phyloP scores from a whole-genome alignment of 1,140 invertebrate genomes.

The Ectropis grisescens region DNA sequence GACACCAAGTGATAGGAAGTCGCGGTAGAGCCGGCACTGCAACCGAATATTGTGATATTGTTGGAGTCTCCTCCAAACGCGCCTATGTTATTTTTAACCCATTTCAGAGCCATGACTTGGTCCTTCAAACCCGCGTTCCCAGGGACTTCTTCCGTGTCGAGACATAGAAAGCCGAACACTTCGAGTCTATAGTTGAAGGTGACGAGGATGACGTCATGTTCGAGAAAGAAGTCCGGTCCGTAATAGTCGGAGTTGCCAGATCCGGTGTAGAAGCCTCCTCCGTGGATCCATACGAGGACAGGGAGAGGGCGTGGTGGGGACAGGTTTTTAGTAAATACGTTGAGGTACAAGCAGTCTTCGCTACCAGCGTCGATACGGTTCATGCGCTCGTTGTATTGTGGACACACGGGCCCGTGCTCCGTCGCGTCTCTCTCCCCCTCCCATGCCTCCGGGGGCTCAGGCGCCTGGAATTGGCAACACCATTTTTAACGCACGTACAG shows the following conservation, averaged over 20 bases:
- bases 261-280: conserved; percentile 78
- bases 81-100: conserved; percentile 74
- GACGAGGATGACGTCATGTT: conserved; percentile 74
- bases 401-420: conserved; percentile 60
- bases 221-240: conserved; percentile 74
- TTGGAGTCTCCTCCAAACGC: conserved; percentile 72
- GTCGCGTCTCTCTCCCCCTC: conserved; percentile 56
- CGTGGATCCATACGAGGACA: conserved; percentile 84
- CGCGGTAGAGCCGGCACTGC: conserved; percentile 76
- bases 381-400: conserved; percentile 52
- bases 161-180: conserved; percentile 69
- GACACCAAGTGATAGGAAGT: conserved; percentile 76
- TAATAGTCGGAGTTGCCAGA: conserved; percentile 71
- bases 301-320: conserved; percentile 52
- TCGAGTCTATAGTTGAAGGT: conserved; percentile 77
- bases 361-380: conserved; percentile 46
- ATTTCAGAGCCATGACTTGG: conserved; percentile 74
- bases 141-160: conserved; percentile 68
- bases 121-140: conserved; percentile 81
- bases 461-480: conserved; percentile 36
- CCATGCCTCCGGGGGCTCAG: conserved; percentile 64
- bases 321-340: conserved; percentile 74
- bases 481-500: too few relatives aligned
- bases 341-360: conserved; percentile 82
- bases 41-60: conserved; percentile 77